Conservation (phyloP, 1,140 invertebrate genomes). For the Eufriesea mexicana region DNA sequence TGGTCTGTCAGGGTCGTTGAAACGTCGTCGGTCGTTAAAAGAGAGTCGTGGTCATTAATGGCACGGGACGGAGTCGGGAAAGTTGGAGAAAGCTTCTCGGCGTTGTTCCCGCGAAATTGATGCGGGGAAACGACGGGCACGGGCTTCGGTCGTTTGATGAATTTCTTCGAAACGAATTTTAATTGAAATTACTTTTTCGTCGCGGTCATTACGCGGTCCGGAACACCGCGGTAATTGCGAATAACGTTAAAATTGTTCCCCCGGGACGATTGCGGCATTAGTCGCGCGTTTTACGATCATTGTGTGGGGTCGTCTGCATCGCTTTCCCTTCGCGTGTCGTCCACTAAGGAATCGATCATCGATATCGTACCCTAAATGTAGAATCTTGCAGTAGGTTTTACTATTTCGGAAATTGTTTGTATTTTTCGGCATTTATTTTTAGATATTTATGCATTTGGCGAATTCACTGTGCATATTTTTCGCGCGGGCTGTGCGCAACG, state of each 20-base stretch:
- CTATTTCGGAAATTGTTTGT: too few species aligned
- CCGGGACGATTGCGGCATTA: neutral
- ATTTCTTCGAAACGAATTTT: neutral
- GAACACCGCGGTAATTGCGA: neutral
- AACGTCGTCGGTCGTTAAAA: slow-evolving; percentile 1
- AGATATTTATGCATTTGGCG: too few species aligned
- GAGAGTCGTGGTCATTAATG: neutral
- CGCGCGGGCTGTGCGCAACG: too few species aligned
- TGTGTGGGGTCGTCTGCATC: neutral
- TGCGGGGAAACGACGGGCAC: neutral
- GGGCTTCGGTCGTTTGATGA: neutral
- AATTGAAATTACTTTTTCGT: neutral
- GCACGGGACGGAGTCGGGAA: neutral
- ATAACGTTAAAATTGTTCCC: neutral
- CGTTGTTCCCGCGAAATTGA: neutral
- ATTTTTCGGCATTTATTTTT: too few species aligned
- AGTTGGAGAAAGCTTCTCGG: neutral
- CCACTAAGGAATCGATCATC: neutral
- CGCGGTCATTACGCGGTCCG: neutral
- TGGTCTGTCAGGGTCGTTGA: neutral
- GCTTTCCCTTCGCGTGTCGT: neutral
- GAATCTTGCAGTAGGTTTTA: too few species aligned
- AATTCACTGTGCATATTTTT: too few species aligned
- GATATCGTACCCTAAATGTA: too few species aligned
- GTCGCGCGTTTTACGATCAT: neutral